Base-by-base conservation (phyloP, 2,113 vertebrate genomes). In the Paedocypris sp. region DNA sequence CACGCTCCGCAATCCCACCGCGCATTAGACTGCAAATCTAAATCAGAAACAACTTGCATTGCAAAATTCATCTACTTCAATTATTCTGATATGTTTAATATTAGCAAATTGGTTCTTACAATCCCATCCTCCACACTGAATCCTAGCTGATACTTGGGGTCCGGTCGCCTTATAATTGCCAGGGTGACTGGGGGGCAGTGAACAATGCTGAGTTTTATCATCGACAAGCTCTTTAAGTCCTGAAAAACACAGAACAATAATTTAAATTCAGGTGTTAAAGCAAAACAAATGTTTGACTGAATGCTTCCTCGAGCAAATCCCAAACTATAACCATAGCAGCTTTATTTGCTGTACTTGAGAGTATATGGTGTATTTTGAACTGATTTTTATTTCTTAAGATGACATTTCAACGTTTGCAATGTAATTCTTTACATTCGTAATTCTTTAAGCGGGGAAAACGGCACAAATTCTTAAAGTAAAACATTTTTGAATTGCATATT, bases 21-120 rank as follows among this genome's bases (percentile, higher is more conserved):
- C 95, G 88, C 82, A 98, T 93, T 39, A 98, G 84, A 75, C 94
- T 98, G 81, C 92, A 97, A 77, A 98, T 95, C 94, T 98, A 75
- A 29, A n/a, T 0, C 13, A 51, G 2, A 53, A 33, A 4, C 13
- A 9, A 12, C 1, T 2, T 25, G 3, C 22, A 10, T 15, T 11
- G 25, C 22, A 51, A 43, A 25, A 2, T 13, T 42, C 9, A 62
- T 1, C 39, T 9, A 8, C 7, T 50, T 11, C 7, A 6, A 3
- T 25, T 3, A 3, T 16, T 4, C 48, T 35, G 9, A 36, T 29
- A n/a, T 2, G n/a, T 20, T 25, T 23, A 32, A 36, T 7, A 5
- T 2, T 4, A 5, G 12, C 35, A 6, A 51, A 56, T 1, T 13
- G 25, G 3, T 12, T 57, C 91, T 74, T 79, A 98, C 94, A 31